Base-by-base conservation (phyloP, 53 echinoderm and acorn worm genomes). In the Zoroaster sp. region DNA sequence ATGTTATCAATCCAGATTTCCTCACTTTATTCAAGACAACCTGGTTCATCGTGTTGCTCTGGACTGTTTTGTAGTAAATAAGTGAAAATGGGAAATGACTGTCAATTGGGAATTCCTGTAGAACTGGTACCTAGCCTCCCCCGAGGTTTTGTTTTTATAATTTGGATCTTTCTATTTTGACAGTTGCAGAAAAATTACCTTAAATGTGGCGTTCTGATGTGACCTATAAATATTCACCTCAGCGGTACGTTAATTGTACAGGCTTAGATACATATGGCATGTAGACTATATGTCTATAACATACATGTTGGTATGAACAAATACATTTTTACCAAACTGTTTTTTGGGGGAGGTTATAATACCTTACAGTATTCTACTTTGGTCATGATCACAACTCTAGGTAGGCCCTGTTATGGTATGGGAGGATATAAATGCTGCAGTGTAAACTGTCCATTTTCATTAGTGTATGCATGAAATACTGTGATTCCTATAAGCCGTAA, bases 371-470 rank as follows among this genome's bases (percentile, higher is more conserved):
- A n/a, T n/a, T n/a, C n/a, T n/a, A n/a, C n/a, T n/a, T n/a, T n/a
- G n/a, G n/a, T n/a, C n/a, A n/a, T n/a, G n/a, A n/a, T n/a, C n/a
- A n/a, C n/a, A n/a, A n/a, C n/a, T n/a, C n/a, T n/a, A n/a, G n/a
- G n/a, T n/a, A n/a, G n/a, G n/a, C n/a, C n/a, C n/a, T n/a, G n/a
- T n/a, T n/a, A n/a, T n/a, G n/a, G n/a, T n/a, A n/a, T n/a, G n/a
- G n/a, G n/a, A n/a, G n/a, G n/a, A n/a, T n/a, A n/a, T n/a, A n/a
- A n/a, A n/a, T n/a, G n/a, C n/a, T 36, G 17, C 34, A 77, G 32
- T 43, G 23, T 4, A 23, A 3, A 9, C 44, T 66, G 82, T 82
- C 82, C 44, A 30, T 82, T 47, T 33, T 82, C 82, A 82, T 82
- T 82, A 82, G 68, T 40, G 42, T 8, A 45, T 31, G 45, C 67